Conservation (phyloP, 92 coral and sea anemone species). For the Parazoanthus darwini region DNA sequence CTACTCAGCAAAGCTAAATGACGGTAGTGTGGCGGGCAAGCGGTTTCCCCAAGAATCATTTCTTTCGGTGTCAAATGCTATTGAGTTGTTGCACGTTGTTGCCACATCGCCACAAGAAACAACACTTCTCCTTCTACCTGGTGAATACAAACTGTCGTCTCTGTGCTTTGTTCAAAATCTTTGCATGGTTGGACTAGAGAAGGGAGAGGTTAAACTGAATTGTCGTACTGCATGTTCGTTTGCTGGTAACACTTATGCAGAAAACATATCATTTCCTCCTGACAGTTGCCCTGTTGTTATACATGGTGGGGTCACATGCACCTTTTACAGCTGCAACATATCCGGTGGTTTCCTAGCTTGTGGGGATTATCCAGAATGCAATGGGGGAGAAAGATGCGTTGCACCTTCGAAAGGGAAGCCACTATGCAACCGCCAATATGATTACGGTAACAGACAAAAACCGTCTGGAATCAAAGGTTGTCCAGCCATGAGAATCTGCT, state of each 20-base stretch:
- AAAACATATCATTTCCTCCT: conserved; percentile 51
- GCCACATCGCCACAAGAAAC: conserved; percentile 19
- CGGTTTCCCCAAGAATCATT: conserved; percentile 52
- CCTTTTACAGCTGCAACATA: conserved; percentile 51
- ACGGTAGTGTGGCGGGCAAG: background rate
- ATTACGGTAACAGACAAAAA: conserved; percentile 38
- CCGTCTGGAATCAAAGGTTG: conserved; percentile 55
- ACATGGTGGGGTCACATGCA: background rate
- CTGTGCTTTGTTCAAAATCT: conserved; percentile 20
- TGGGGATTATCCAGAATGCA: conserved; percentile 79
- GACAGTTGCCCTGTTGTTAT: conserved; percentile 40
- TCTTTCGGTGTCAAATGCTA: conserved; percentile 43
- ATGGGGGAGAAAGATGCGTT: conserved; percentile 75
- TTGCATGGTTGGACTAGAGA: conserved; percentile 56
- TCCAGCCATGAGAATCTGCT: conserved; percentile 48
- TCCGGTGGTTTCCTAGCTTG: conserved; percentile 65
- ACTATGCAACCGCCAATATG: conserved; percentile 62
- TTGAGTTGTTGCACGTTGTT: conserved; percentile 27
- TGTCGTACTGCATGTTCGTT: background rate
- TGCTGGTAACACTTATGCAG: conserved; percentile 46
- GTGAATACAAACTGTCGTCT: conserved; percentile 47
- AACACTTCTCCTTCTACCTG: conserved; percentile 63
- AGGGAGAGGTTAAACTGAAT: conserved; percentile 21
- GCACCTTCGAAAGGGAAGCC: conserved; percentile 44
- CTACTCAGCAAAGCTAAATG: conserved; percentile 38